Evolutionary conservation across 53 echinoderm and acorn worm species (phyloP).

Genomic region (Crossaster papposus): DNA sequence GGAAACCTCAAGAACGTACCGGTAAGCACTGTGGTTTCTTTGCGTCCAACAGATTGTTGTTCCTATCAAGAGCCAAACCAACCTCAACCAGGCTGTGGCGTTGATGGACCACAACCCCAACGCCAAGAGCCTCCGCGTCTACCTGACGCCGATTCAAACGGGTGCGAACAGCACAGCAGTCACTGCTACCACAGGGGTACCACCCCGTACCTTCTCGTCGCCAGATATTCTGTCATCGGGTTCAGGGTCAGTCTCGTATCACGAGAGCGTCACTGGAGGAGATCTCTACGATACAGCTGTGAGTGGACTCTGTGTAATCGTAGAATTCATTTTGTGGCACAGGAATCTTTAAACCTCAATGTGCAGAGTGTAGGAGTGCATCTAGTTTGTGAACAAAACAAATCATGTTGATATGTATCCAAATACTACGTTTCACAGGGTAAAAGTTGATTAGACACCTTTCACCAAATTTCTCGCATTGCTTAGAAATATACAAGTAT

Average conservation of each 20-base stretch:
- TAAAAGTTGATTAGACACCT: too few species aligned
- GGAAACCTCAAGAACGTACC: background rate
- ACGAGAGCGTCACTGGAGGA: conserved; percentile 27
- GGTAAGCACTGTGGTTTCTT: background rate
- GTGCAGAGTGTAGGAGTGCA: background rate
- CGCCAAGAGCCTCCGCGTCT: conserved; percentile 79
- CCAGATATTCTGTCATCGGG: background rate
- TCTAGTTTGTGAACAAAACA: too few species aligned
- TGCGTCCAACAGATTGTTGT: conserved; percentile 66
- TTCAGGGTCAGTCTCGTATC: conserved; percentile 14
- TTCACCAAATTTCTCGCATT: background rate
- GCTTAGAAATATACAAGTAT: too few species aligned
- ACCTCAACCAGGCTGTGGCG: conserved; percentile 80
- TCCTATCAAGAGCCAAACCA: conserved; percentile 75
- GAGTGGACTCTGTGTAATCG: conserved; percentile 49
- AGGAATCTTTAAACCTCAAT: background rate
- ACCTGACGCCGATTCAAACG: conserved; percentile 61
- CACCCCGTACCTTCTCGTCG: background rate
- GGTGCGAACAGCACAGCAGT: conserved; percentile 10
- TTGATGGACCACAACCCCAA: conserved; percentile 80
- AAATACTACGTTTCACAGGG: too few species aligned
- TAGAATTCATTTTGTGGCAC: background rate
- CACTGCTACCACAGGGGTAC: background rate
- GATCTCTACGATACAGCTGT: conserved; percentile 80
- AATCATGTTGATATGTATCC: too few species aligned